Base-by-base conservation (phyloP, 1,140 invertebrate genomes). In the Ips typographus region DNA sequence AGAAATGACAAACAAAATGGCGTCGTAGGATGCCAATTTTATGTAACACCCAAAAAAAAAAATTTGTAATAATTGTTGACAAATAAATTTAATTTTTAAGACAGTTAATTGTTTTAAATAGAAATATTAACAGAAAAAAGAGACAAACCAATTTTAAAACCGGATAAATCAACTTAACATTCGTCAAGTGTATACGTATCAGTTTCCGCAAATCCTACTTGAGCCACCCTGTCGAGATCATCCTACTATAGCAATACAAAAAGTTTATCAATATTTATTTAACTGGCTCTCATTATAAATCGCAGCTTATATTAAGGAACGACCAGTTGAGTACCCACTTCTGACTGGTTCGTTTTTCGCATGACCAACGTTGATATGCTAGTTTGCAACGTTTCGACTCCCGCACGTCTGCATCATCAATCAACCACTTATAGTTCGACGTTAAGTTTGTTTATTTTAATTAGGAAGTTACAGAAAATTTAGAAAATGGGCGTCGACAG, bases 291-390 rank as follows among this genome's bases (percentile, higher is more conserved):
- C 44, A 47, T 47, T 4, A 47, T n/a, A n/a, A 47, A 47, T 47
- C n/a, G 44, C 59, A 47, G 41, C 61, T 62, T 55, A 61, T 62
- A 49, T 56, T 60, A 60, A 64, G 51, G 60, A 64, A 44, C 7
- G 40, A 58, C 38, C 8, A 58, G 56, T 41, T 58, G 56, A 40
- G 1, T n/a, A 41, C 7, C 2, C 6, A 7, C 39, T 7, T 37
- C 40, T 58, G 7, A 6, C 22, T 43, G 40, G 40, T n/a, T 60
- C 36, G 42, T 43, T 42, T 4, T 43, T 7, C 8, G 40, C 37
- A 43, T 60, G 40, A 8, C 41, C 42, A 60, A 36, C 22, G 37
- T 43, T 60, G 58, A 60, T 60, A 60, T 60, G 58, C 40, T 60
- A 60, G 55, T 57, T 60, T 60, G 22, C 40, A 39, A 60, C 58